Evolutionary conservation across 2,797 vertebrate genomes (phyloP).

Genomic region (Forpus xanthops): DNA sequence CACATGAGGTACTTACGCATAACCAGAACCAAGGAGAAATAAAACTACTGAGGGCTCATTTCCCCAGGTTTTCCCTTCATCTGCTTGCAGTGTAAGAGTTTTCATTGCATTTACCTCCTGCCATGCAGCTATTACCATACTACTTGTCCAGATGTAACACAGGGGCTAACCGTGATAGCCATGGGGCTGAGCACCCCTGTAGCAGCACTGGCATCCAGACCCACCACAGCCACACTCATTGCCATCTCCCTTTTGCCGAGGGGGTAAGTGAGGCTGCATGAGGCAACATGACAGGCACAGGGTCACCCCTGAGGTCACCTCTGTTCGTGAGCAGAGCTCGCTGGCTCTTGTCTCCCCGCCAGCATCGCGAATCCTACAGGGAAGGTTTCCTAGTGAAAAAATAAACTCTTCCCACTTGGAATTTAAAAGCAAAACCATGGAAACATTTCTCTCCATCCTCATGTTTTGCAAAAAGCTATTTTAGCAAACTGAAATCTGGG

Average conservation of each 20-base stretch:
- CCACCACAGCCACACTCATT: not conserved
- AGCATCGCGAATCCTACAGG: not conserved
- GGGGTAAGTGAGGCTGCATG: not conserved
- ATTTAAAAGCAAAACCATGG: slow-evolving; percentile 64
- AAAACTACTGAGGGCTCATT: not conserved
- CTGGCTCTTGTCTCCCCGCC: not conserved
- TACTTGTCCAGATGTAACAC: fast-evolving
- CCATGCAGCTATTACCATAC: not conserved
- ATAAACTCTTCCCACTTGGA: slow-evolving; percentile 59
- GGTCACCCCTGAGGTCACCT: not conserved
- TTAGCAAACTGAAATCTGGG: slow-evolving; percentile 64
- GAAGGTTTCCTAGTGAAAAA: slow-evolving; percentile 63
- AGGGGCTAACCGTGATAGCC: fast-evolving
- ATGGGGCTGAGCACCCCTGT: not conserved
- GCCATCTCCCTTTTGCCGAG: not conserved
- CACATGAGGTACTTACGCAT: not conserved
- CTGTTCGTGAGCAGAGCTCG: not conserved
- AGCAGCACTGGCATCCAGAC: not conserved
- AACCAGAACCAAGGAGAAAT: not conserved
- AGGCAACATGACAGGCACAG: not conserved
- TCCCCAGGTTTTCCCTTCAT: not conserved
- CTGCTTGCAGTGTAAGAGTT: not conserved
- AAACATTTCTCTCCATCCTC: slow-evolving; percentile 34
- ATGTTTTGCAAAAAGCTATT: slow-evolving; percentile 65
- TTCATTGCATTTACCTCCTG: not conserved